A percentile compares a stretch with the other conserved stretches of the same genome.
These are phyloP conservation scores for Portevinia maculata DNA, from an alignment of 2,888 invertebrate genomes.

Conservation along the genomic window DNA sequence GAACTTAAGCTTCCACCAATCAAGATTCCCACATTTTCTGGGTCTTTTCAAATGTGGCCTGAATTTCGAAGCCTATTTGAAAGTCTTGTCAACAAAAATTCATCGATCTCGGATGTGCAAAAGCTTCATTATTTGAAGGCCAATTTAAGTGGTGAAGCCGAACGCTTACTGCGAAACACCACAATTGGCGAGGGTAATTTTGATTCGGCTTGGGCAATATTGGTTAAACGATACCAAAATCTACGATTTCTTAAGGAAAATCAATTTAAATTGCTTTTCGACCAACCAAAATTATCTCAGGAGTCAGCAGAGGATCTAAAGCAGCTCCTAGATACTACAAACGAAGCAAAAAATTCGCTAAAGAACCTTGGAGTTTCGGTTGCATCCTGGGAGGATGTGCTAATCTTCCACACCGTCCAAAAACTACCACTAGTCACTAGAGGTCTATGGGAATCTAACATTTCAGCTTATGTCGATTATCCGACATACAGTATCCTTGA, in stretches of 20 bases:
- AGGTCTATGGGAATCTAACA: constrained; percentile 16
- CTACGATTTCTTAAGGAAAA: constrained; percentile 10
- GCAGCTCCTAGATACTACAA: constrained; percentile 6
- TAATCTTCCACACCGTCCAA: constrained; percentile 20
- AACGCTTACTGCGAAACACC: constrained; percentile 6
- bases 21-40: too few relatives aligned
- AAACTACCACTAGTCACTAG: background rate
- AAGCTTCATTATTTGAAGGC: constrained; percentile 17
- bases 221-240: constrained; percentile 16
- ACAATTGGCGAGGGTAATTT: too few relatives aligned
- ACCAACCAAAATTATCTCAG: background rate
- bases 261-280: constrained; percentile 10
- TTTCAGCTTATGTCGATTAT: constrained; percentile 14
- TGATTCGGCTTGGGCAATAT: too few relatives aligned
- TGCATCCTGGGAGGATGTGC: constrained; percentile 27
- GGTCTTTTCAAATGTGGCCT: constrained; percentile 7
- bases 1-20: too few relatives aligned
- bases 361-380: constrained; percentile 28
- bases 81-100: constrained; percentile 12
- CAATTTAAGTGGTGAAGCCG: background rate
- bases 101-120: constrained; percentile 4
- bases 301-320: background rate
- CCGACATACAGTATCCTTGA: background rate
- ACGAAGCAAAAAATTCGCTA: constrained; percentile 9
- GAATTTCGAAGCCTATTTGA: too few relatives aligned